Evolutionary conservation across 2,797 vertebrate species (phyloP).

Genomic region (Pteropus rufus): DNA sequence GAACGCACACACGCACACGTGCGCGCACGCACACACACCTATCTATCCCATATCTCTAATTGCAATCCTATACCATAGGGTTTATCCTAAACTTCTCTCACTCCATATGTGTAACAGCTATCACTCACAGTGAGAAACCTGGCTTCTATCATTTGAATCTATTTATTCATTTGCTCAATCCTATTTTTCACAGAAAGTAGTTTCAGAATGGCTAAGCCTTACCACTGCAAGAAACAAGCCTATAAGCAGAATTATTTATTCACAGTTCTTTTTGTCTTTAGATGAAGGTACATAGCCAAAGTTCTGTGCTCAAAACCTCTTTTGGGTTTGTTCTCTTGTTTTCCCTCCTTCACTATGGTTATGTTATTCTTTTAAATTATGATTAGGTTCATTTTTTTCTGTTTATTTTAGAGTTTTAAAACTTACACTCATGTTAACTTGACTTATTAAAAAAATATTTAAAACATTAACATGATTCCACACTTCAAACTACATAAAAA

Average conservation of each 20-base stretch:
- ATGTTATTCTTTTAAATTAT: neutral
- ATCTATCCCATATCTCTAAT: neutral
- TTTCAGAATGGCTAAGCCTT: slow-evolving; percentile 1
- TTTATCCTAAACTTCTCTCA: neutral
- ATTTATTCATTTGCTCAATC: neutral
- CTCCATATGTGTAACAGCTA: neutral
- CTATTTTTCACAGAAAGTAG: slow-evolving; percentile 3
- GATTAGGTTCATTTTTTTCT: neutral
- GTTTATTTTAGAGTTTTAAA: neutral
- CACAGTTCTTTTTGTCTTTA: neutral
- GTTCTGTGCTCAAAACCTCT: neutral
- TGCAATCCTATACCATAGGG: neutral
- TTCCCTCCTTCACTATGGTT: neutral
- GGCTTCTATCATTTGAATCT: neutral
- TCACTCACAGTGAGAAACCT: neutral
- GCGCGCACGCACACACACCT: neutral
- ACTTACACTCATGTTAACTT: neutral
- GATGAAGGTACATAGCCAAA: neutral
- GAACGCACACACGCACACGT: neutral
- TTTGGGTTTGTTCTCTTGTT: neutral
- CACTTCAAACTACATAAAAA: neutral
- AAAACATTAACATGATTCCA: neutral
- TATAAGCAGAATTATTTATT: neutral
- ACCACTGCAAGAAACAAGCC: neutral
- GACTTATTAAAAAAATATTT: neutral